Evolutionary conservation across 2,888 invertebrate genomes (phyloP), one percentile per base, ranked within the genome.

Genomic region (Lymantria dispar): DNA sequence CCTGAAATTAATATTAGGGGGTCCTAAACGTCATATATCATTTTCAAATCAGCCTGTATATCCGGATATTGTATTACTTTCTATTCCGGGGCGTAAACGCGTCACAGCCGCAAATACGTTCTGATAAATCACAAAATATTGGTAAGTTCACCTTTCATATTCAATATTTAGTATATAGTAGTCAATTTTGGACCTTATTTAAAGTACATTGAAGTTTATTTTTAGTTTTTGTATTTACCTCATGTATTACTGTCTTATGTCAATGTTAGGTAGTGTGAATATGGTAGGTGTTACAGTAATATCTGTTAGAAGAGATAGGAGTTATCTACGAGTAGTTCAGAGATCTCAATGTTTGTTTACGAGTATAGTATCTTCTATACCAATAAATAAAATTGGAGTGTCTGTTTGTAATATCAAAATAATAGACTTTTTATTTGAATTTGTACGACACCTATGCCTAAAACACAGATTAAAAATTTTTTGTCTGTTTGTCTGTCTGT

Each of bases 61-160:
- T 43, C 39, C 40, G 30, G 52, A 57, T 52, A 48, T 64, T 61
- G 51, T 64, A 56, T 65, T 56, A 62, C 63, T 63, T 54, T 63
- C 56, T 52, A 63, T 56, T 54, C 43, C 54, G 47, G 52, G 45
- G 47, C 50, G 54, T 61, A 56, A 51, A 51, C 44, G 60, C 52
- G 58, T 65, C 64, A 58, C 52, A 30, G 33, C 65, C 52, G 54
- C 60, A 60, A 64, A 65, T 65, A 65, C 54, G 60, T 62, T 56
- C 61, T 50, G 58, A 65, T 66, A 66, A 65, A 65, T 65, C 61
- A 56, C 63, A 42, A 66, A 56, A 59, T 65, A 61, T 66, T 55
- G 52, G 49, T 48, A 29, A 43, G 46, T 61, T 61, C 61, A 63
- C 66, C 66, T 65, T 56, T 52, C 54, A 58, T 58, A 60, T 63